Evolutionary conservation across 2,113 vertebrate species (phyloP), one percentile per base, ranked within the genome.

Genomic region (Ptilonorhynchus violaceus): DNA sequence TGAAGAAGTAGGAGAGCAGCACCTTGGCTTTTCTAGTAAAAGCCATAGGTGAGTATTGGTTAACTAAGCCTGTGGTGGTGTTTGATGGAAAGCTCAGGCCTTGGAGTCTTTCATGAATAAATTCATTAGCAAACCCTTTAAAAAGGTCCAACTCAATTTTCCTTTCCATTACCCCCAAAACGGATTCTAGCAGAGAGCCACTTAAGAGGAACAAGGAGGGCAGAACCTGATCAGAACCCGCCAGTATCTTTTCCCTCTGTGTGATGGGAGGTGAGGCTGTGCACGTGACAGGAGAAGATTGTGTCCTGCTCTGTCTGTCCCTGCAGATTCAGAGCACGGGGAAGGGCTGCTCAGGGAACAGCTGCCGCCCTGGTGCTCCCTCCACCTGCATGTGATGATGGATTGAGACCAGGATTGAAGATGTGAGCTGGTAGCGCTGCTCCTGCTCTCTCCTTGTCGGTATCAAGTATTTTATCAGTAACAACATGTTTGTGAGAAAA

Each of bases 111-210:
- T 96, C 73, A 89, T 87, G 60, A 96, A 95, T 95, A 95, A 96
- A 94, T 94, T 95, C 56, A 91, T 93, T 96, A 96, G 55, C 79
- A 96, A 94, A 79, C 66, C 60, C n/a, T 94, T 96, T 78, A 88
- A 94, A 92, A 93, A 92, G 74, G 31, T 79, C 92, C 92, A 92
- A 94, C 53, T 96, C 80, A 85, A 91, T 96, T 96, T 97, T 96
- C 95, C 83, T 95, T 95, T 85, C 83, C 85, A 94, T 94, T 95
- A 75, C 92, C 37, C 69, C 53, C 41, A 69, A 76, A 96, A 91
- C 64, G 22, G 76, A 85, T 92, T 95, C 85, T 94, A 89, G 86
- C 47, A 96, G 53, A 89, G 94, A 93, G 60, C n/a, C 66, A 62
- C 80, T 80, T 88, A 95, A 89, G 77, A 93, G 73, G 56, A 93